Percentiles rank a stretch among this genome's conserved stretches.
Conservation (phyloP, 2,888 invertebrate species). For the Uropetala carovei region DNA sequence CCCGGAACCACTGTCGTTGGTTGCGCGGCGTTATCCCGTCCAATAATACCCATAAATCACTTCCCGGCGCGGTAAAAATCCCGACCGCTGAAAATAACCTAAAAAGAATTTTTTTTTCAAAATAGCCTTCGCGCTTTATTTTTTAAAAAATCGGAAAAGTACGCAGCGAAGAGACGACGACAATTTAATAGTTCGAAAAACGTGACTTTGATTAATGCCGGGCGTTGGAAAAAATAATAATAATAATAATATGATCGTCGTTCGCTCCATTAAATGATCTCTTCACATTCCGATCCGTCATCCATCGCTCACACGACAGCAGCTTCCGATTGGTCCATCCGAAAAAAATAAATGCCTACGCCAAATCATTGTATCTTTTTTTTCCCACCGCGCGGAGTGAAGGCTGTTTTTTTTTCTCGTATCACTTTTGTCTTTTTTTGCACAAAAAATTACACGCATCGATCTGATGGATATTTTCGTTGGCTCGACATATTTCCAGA, state of each 20-base stretch:
- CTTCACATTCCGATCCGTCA: conserved; percentile 24
- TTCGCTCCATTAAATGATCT: conserved; percentile 54
- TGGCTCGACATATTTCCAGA: not conserved
- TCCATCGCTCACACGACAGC: conserved; percentile 1
- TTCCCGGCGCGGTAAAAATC: not conserved
- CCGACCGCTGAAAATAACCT: not conserved
- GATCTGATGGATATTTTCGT: not conserved
- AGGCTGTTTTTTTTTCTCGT: conserved; percentile 9
- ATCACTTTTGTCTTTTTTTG: no score
- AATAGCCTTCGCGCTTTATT: not conserved
- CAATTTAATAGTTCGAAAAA: conserved; percentile 49
- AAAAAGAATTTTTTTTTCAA: not conserved
- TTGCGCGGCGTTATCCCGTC: not conserved
- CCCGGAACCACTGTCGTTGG: not conserved
- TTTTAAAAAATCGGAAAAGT: conserved; percentile 17
- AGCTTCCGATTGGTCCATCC: conserved; percentile 30
- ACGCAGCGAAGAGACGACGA: not conserved
- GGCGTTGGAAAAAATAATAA: not conserved
- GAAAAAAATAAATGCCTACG: conserved; percentile 25
- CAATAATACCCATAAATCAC: conserved; percentile 24
- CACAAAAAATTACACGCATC: not conserved
- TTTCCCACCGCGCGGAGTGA: not conserved
- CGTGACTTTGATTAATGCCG: conserved; percentile 59
- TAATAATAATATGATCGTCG: conserved; percentile 39
- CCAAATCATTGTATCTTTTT: not conserved